Evolutionary conservation across 2,888 invertebrate species (phyloP).

Genomic region (Craniophora ligustri): DNA sequence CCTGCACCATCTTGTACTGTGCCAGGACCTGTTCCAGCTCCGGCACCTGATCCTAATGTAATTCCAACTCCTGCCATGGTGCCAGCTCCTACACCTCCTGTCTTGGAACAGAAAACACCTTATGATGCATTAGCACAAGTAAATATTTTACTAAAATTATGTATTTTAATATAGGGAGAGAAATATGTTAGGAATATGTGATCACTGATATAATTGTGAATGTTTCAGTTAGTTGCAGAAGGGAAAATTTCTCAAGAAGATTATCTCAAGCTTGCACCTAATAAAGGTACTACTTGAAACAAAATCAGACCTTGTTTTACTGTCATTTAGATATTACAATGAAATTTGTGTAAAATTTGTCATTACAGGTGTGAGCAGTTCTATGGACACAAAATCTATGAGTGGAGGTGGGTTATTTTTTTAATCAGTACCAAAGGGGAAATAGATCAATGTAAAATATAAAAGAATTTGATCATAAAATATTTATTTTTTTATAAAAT

Average conservation of each 20-base stretch:
- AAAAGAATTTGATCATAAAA: background rate
- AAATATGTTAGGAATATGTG: too few species aligned
- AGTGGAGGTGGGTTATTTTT: slow-evolving; percentile 72
- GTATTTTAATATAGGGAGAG: background rate
- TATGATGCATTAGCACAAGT: slow-evolving; percentile 84
- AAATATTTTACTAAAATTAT: slow-evolving; percentile 58
- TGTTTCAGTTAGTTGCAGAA: slow-evolving; percentile 85
- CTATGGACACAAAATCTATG: slow-evolving; percentile 67
- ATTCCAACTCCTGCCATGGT: slow-evolving; percentile 61
- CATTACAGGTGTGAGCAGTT: slow-evolving; percentile 72
- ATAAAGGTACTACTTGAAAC: slow-evolving; percentile 72
- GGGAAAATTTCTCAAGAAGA: slow-evolving; percentile 83
- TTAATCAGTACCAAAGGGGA: background rate
- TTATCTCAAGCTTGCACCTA: slow-evolving; percentile 82
- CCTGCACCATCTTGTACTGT: slow-evolving; percentile 42
- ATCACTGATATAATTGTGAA: slow-evolving; percentile 39
- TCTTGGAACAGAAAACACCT: slow-evolving; percentile 58
- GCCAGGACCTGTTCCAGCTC: slow-evolving; percentile 57
- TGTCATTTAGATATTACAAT: slow-evolving; percentile 2
- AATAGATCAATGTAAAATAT: background rate
- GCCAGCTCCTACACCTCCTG: slow-evolving; percentile 44
- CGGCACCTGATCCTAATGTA: slow-evolving; percentile 51
- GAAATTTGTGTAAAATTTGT: slow-evolving; percentile 32
- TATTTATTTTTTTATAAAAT: too few species aligned
- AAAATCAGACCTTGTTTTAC: slow-evolving; percentile 2